Evolutionary conservation across 2,113 vertebrate genomes (phyloP).

Genomic region (Xiphias gladius): DNA sequence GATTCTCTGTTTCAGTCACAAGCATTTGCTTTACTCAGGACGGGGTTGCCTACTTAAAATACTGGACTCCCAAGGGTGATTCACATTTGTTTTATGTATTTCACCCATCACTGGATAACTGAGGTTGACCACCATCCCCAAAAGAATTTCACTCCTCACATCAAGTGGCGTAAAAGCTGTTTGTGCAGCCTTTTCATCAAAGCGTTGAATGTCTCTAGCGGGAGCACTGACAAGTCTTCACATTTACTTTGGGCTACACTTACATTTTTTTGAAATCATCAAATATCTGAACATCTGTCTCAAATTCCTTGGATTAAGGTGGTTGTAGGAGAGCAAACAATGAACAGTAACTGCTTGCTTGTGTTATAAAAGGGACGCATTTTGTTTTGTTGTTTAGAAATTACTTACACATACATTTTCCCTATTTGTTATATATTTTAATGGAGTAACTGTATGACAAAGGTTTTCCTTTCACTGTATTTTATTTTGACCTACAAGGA

Average conservation of each 20-base stretch:
- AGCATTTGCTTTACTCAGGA: neutral
- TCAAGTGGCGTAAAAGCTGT: neutral
- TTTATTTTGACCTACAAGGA: neutral
- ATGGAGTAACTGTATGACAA: neutral
- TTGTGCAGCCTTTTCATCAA: neutral
- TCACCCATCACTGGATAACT: neutral
- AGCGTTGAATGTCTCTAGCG: no score
- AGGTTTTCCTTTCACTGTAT: neutral
- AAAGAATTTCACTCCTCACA: neutral
- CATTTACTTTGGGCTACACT: neutral
- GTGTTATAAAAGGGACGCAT: constrained; percentile 11
- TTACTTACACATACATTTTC: neutral
- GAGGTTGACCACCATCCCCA: neutral
- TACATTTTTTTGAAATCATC: neutral
- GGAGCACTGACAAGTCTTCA: neutral
- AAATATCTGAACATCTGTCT: neutral
- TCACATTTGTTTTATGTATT: neutral
- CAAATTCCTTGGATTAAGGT: neutral
- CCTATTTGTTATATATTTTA: neutral
- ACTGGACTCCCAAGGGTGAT: neutral
- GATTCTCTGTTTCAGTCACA: neutral
- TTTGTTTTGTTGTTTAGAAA: constrained; percentile 5
- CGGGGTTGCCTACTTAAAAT: neutral
- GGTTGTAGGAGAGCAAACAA: neutral
- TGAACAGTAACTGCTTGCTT: neutral